Percentiles rank a stretch among this genome's conserved stretches.
These are phyloP conservation scores for Ceyx margarethae DNA, from an alignment of 2,113 vertebrate genomes.

Conservation along the genomic window DNA sequence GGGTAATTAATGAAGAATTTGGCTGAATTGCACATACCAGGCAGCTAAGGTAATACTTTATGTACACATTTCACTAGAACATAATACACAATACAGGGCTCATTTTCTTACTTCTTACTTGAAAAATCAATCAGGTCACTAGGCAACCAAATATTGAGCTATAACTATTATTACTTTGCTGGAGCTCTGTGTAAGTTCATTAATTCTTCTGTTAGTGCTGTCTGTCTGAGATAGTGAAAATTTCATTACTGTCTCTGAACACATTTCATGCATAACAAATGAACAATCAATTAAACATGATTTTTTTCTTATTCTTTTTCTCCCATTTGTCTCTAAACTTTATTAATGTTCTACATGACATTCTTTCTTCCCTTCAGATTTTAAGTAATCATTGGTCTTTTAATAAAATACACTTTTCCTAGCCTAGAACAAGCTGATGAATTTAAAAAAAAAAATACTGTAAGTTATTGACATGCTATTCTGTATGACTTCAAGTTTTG, in stretches of 20 bases:
- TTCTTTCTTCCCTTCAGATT: background rate
- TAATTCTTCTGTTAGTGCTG: background rate
- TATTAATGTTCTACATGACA: background rate
- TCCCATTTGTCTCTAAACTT: background rate
- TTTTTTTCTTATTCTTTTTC: background rate
- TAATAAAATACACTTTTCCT: background rate
- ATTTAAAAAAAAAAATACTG: background rate
- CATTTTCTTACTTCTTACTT: slow-evolving; percentile 45
- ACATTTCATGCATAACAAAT: background rate
- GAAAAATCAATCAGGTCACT: slow-evolving; percentile 22
- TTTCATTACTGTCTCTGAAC: slow-evolving; percentile 19
- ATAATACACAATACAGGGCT: background rate
- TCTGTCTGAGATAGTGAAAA: slow-evolving; percentile 24
- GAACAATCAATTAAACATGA: background rate
- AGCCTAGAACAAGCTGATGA: background rate
- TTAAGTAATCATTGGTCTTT: background rate
- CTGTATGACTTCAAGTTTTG: background rate
- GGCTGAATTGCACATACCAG: slow-evolving; percentile 42
- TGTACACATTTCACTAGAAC: slow-evolving; percentile 26
- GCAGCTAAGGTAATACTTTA: slow-evolving; percentile 51
- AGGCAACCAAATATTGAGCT: slow-evolving; percentile 43
- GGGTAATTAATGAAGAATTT: slow-evolving; percentile 67
- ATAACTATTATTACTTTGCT: slow-evolving; percentile 5
- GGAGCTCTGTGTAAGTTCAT: background rate
- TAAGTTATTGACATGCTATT: background rate